Conservation (phyloP, 2,797 vertebrate species). For the Sparidentex hasta region DNA sequence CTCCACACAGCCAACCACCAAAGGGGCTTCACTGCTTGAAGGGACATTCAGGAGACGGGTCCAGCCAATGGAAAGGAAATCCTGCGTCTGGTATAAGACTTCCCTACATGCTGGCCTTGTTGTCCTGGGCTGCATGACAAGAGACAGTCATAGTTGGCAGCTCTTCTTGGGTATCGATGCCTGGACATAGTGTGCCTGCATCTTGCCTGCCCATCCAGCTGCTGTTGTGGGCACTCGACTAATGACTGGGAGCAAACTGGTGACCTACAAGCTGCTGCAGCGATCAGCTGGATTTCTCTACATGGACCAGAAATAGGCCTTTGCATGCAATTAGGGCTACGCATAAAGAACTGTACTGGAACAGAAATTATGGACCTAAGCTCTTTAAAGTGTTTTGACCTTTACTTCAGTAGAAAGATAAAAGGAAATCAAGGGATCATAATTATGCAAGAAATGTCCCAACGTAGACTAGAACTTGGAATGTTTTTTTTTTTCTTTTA, state of each 20-base stretch:
- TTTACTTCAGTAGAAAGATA: background rate
- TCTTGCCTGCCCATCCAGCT: constrained; percentile 35
- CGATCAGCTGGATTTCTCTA: constrained; percentile 59
- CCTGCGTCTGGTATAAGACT: constrained; percentile 10
- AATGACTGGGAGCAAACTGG: constrained; percentile 41
- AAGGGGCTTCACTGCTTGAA: constrained; percentile 39
- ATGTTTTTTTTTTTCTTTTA: background rate
- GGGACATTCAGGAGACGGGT: constrained; percentile 33
- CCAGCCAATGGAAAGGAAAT: constrained; percentile 44
- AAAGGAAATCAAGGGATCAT: background rate
- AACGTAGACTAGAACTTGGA: background rate
- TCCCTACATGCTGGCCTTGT: constrained; percentile 2
- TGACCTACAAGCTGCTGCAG: constrained; percentile 65
- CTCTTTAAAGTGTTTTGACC: background rate
- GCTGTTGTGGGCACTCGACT: constrained; percentile 32
- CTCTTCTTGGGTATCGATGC: constrained; percentile 29
- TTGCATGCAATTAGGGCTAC: constrained; percentile 26
- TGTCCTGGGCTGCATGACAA: constrained; percentile 11
- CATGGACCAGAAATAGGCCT: constrained; percentile 44
- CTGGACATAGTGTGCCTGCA: constrained; percentile 23
- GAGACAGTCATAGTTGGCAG: background rate
- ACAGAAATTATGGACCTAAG: constrained; percentile 7
- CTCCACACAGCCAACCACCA: constrained; percentile 61
- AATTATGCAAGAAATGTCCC: background rate
- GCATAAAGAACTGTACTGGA: constrained; percentile 14